phyloP scores from a whole-genome alignment of 2,113 vertebrate species.

The Microcebus ravelobensis region DNA sequence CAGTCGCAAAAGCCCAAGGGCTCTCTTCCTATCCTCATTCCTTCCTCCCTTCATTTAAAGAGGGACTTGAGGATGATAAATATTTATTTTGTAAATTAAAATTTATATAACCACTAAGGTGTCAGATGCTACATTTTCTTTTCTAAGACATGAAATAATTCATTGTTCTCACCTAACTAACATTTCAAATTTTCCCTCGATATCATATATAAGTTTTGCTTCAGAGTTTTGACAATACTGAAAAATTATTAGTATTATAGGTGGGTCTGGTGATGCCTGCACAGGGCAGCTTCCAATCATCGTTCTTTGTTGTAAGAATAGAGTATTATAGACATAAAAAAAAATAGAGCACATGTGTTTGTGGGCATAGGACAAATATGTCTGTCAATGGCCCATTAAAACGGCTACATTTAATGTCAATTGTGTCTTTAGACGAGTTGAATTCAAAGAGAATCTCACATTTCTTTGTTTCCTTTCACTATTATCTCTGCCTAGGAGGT shows the following conservation, averaged over 20 bases:
- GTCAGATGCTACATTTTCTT: not conserved
- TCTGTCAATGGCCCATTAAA: not conserved
- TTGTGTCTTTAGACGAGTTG: not conserved
- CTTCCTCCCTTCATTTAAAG: not conserved
- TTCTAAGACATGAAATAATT: not conserved
- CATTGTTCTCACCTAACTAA: not conserved
- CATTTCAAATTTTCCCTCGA: not conserved
- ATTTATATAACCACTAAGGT: not conserved
- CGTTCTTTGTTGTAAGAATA: not conserved
- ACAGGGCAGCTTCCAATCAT: not conserved
- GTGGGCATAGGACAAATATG: not conserved
- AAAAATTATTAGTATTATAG: not conserved
- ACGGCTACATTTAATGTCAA: not conserved
- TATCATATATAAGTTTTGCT: not conserved
- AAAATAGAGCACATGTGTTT: not conserved
- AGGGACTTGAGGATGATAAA: not conserved
- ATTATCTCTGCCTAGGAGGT: not conserved
- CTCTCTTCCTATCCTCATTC: not conserved
- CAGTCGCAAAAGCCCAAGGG: not conserved
- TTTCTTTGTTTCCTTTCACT: not conserved
- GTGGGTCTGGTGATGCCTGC: not conserved
- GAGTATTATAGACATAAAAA: not conserved
- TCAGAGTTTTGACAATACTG: not conserved
- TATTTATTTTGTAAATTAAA: not conserved
- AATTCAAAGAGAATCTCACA: not conserved